Percentiles rank a stretch among this genome's conserved stretches.
These are phyloP conservation scores for Parazoanthus swiftii DNA, from an alignment of 92 coral and sea anemone genomes.

Conservation along the genomic window DNA sequence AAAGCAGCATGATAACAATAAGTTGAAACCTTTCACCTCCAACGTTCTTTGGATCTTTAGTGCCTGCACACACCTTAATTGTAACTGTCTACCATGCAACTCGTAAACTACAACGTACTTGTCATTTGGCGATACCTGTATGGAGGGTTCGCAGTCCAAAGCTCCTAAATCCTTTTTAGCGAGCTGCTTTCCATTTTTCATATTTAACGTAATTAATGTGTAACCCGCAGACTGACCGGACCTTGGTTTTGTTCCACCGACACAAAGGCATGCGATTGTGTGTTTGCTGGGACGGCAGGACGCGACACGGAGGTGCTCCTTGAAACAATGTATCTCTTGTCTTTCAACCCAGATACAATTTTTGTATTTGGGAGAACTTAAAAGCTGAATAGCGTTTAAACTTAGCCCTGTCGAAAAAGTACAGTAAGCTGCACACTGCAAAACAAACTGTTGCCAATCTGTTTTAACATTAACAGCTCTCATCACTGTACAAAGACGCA, in stretches of 20 bases:
- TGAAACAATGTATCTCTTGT: background rate
- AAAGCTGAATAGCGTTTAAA: background rate
- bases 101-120: too few species aligned
- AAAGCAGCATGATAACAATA: background rate
- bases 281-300: background rate
- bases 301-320: background rate
- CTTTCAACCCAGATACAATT: background rate
- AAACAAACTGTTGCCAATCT: background rate
- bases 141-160: too few species aligned
- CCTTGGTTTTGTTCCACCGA: too few species aligned
- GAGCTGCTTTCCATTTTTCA: background rate
- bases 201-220: too few species aligned
- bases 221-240: too few species aligned
- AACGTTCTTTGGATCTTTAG: background rate
- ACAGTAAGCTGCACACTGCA: background rate
- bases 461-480: background rate
- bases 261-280: background rate
- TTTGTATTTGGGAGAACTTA: background rate
- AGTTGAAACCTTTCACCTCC: background rate
- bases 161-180: background rate
- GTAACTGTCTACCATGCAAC: too few species aligned
- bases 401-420: too few species aligned
- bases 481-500: background rate
- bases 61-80: too few species aligned
- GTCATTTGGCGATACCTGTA: too few species aligned